Conservation (phyloP, 2,113 vertebrate species). For the Spilogale gracilis region DNA sequence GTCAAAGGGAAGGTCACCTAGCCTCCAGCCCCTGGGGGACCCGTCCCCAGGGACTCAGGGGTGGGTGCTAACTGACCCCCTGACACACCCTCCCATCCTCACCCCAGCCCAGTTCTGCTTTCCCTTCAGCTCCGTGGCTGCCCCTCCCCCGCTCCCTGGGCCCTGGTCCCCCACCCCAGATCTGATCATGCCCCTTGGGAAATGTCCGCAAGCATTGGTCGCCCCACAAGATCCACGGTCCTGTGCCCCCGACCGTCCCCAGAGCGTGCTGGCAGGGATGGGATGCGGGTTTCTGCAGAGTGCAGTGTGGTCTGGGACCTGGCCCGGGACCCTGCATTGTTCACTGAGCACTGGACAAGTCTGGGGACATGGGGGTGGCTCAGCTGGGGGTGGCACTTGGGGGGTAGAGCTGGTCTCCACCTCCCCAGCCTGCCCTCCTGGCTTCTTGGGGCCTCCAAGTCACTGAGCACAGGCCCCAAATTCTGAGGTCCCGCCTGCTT, state of each 20-base stretch:
- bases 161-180: not conserved
- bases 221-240: accelerated
- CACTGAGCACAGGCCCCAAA: not conserved
- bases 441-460: not conserved
- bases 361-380: not conserved
- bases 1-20: not conserved
- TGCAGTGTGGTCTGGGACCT: not conserved
- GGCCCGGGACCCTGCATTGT: not conserved
- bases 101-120: not conserved
- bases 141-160: too few species aligned
- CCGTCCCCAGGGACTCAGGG: too few species aligned
- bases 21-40: not conserved
- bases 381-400: accelerated
- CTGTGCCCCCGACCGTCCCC: not conserved
- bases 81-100: accelerated
- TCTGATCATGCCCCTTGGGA: not conserved
- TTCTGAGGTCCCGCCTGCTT: not conserved
- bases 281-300: not conserved
- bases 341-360: accelerated
- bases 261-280: not conserved
- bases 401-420: too few species aligned
- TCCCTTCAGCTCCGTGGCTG: too few species aligned
- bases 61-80: not conserved
- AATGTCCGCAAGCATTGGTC: not conserved
- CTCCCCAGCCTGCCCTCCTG: not conserved